phyloP scores from a whole-genome alignment of 1,140 invertebrate species.

The Penaeus indicus region DNA sequence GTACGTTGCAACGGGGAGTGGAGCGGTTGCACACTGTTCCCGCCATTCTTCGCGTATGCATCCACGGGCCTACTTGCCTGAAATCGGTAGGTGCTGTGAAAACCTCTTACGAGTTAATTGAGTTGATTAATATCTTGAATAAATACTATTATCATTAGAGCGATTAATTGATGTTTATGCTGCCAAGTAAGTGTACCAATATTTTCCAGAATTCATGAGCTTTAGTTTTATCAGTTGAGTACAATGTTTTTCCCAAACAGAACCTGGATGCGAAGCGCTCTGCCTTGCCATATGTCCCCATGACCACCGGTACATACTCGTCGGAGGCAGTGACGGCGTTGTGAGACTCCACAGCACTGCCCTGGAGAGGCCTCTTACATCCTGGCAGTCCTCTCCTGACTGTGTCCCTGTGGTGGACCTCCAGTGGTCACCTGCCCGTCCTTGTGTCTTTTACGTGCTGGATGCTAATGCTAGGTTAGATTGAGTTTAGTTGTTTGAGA shows the following conservation, averaged over 20 bases:
- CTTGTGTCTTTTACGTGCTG: constrained; percentile 75
- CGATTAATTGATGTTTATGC: background rate
- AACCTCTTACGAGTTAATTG: background rate
- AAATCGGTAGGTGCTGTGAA: constrained; percentile 70
- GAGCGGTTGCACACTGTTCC: constrained; percentile 73
- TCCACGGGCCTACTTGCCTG: constrained; percentile 71
- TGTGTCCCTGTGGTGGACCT: constrained; percentile 71
- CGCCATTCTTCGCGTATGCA: constrained; percentile 72
- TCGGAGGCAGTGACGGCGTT: constrained; percentile 75
- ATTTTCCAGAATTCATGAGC: too few species aligned
- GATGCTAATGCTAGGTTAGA: constrained; percentile 73
- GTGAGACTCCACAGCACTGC: constrained; percentile 72
- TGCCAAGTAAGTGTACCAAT: background rate
- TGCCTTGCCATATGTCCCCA: constrained; percentile 75
- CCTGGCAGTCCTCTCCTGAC: constrained; percentile 70
- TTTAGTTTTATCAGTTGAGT: too few species aligned
- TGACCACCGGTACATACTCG: constrained; percentile 74
- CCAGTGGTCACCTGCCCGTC: constrained; percentile 76
- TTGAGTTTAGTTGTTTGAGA: background rate
- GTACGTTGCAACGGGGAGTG: constrained; percentile 75
- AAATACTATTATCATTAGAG: too few species aligned
- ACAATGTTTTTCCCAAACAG: constrained; percentile 8
- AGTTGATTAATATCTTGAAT: too few species aligned
- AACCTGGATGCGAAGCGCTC: constrained; percentile 56
- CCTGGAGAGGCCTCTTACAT: constrained; percentile 73